Conservation (phyloP, 2,888 invertebrate genomes). For the Eumacrocentrus americanus region DNA sequence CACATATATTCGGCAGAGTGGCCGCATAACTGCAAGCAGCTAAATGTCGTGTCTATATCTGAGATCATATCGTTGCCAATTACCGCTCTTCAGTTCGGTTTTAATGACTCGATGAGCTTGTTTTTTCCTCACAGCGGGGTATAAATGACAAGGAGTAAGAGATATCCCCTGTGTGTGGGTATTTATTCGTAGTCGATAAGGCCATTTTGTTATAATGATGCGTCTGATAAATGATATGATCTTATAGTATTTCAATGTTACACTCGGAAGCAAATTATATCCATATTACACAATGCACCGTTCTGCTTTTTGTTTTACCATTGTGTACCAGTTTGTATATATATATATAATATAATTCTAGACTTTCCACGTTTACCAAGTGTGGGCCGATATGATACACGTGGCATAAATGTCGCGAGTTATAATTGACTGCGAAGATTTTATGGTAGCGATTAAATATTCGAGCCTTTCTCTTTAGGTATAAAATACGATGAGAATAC, state of each 20-base stretch:
- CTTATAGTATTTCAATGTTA: slow-evolving; percentile 21
- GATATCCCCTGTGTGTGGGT: slow-evolving; percentile 14
- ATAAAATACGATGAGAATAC: too few species aligned
- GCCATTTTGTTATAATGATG: slow-evolving; percentile 22
- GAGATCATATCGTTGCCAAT: slow-evolving; percentile 44
- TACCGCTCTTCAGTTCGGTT: slow-evolving; percentile 38
- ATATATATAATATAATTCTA: slow-evolving; percentile 3
- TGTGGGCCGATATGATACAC: slow-evolving; percentile 35
- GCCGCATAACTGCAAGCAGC: slow-evolving; percentile 2
- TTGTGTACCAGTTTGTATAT: slow-evolving; percentile 5
- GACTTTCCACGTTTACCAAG: slow-evolving; percentile 19
- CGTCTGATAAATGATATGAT: slow-evolving; percentile 21
- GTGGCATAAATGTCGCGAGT: slow-evolving; percentile 35
- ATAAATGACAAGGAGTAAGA: slow-evolving; percentile 2
- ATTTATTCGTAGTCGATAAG: slow-evolving; percentile 16
- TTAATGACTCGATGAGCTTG: slow-evolving; percentile 39
- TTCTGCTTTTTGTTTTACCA: neutral
- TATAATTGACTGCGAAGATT: slow-evolving; percentile 39
- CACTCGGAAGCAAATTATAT: slow-evolving; percentile 26
- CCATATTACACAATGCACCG: slow-evolving; percentile 4
- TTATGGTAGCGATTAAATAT: slow-evolving; percentile 31
- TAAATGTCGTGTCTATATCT: slow-evolving; percentile 39
- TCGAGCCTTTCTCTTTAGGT: slow-evolving; percentile 27
- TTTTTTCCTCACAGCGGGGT: neutral
- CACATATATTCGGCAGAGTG: too few species aligned